Conservation (phyloP, 2,888 invertebrate species). For the Lasioglossum zephyrum region DNA sequence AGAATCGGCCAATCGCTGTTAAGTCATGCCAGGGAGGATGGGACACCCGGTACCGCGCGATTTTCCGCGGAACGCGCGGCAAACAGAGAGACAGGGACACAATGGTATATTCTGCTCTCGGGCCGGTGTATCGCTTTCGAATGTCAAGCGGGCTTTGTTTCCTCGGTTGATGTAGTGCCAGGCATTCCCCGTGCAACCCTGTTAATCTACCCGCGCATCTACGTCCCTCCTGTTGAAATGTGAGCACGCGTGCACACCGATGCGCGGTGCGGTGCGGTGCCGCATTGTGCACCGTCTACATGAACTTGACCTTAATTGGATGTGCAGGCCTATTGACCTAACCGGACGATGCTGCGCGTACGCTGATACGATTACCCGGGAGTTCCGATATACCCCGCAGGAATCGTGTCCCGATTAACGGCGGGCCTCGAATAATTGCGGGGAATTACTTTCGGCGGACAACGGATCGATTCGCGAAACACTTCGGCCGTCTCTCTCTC, state of each 20-base stretch:
- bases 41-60: not conserved
- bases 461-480: constrained; percentile 1
- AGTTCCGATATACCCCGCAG: constrained; percentile 10
- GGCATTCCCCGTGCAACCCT: constrained; percentile 38
- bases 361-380: constrained; percentile 16
- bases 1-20: not conserved
- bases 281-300: constrained; percentile 6
- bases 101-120: constrained; percentile 34
- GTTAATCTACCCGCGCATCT: constrained; percentile 45
- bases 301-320: constrained; percentile 68
- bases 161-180: constrained; percentile 40
- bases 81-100: not conserved
- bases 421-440: not conserved
- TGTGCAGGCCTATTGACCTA: constrained; percentile 58
- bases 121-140: constrained; percentile 45
- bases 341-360: constrained; percentile 35
- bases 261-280: not conserved
- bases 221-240: constrained; percentile 19
- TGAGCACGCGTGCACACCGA: not conserved
- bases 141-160: constrained; percentile 52
- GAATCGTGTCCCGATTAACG: constrained; percentile 5
- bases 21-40: not conserved
- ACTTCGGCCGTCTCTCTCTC: not conserved
- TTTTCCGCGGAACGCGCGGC: not conserved
- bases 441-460: not conserved